Percentiles rank a stretch among this genome's conserved stretches.
phyloP scores from a whole-genome alignment of 2,113 vertebrate genomes.

The Pyrgilauda ruficollis region DNA sequence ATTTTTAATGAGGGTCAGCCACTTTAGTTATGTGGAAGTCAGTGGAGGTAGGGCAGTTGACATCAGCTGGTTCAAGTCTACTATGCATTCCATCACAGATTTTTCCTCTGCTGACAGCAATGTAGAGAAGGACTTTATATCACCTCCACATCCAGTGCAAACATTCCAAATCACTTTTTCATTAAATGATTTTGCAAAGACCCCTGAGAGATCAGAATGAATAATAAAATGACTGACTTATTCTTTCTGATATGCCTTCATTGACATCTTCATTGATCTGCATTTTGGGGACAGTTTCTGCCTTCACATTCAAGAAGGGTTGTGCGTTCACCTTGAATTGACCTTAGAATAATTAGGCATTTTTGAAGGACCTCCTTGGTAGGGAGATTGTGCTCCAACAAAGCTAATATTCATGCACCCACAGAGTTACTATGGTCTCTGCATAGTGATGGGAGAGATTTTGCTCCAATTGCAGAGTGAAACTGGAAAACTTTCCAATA shows the following conservation, averaged over 20 bases:
- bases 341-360: not conserved
- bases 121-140: not conserved
- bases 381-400: not conserved
- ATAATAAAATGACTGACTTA: not conserved
- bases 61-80: not conserved
- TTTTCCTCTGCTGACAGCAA: not conserved
- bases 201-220: not conserved
- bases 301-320: not conserved
- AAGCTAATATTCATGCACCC: not conserved
- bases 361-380: not conserved
- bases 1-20: not conserved
- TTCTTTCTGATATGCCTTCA: not conserved
- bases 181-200: not conserved
- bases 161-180: not conserved
- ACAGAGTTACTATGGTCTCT: not conserved
- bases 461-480: fast-evolving
- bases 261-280: not conserved
- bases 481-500: not conserved
- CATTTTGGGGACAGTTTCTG: not conserved
- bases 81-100: not conserved
- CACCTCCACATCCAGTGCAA: not conserved
- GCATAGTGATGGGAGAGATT: not conserved
- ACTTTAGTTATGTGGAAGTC: not conserved
- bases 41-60: not conserved
- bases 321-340: not conserved